These are phyloP conservation scores for Stegana nigrithorax DNA, from an alignment of 2,888 invertebrate genomes.

Conservation along the genomic window DNA sequence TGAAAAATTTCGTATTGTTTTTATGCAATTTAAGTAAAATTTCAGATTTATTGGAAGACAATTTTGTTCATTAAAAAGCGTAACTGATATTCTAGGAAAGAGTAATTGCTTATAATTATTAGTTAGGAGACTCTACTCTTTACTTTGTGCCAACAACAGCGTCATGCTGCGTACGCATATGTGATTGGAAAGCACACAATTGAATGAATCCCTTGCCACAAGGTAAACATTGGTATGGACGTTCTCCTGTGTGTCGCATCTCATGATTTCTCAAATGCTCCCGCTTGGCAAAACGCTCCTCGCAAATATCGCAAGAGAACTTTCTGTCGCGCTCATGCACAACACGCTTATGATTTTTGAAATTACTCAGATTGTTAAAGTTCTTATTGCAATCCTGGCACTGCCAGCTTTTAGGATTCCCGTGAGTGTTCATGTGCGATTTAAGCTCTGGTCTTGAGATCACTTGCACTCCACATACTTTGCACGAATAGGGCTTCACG, in stretches of 20 bases:
- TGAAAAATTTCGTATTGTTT: not conserved
- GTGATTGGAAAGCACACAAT: constrained; percentile 42
- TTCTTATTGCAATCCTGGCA: constrained; percentile 43
- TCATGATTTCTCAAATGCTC: constrained; percentile 52
- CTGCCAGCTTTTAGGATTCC: constrained; percentile 36
- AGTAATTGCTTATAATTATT: too few relatives aligned
- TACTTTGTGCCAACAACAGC: too few relatives aligned
- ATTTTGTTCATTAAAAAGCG: not conserved
- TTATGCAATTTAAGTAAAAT: not conserved
- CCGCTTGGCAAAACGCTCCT: constrained; percentile 48
- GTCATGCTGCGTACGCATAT: constrained; percentile 47
- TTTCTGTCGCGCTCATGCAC: constrained; percentile 48
- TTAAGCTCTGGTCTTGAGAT: constrained; percentile 38
- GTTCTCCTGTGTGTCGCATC: constrained; percentile 51
- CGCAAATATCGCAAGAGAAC: constrained; percentile 44
- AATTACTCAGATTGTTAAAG: constrained; percentile 46
- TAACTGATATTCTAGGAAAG: too few relatives aligned
- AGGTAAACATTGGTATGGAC: constrained; percentile 42
- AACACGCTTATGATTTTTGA: constrained; percentile 45
- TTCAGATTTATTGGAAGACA: not conserved
- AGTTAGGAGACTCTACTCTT: too few relatives aligned
- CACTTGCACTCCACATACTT: constrained; percentile 50
- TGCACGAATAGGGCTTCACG: constrained; percentile 48
- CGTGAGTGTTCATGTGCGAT: constrained; percentile 51
- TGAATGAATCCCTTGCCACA: constrained; percentile 53